A percentile compares a stretch with the other conserved stretches of the same genome.
phyloP scores from a whole-genome alignment of 2,888 invertebrate species.

The Coelinius sp. region DNA sequence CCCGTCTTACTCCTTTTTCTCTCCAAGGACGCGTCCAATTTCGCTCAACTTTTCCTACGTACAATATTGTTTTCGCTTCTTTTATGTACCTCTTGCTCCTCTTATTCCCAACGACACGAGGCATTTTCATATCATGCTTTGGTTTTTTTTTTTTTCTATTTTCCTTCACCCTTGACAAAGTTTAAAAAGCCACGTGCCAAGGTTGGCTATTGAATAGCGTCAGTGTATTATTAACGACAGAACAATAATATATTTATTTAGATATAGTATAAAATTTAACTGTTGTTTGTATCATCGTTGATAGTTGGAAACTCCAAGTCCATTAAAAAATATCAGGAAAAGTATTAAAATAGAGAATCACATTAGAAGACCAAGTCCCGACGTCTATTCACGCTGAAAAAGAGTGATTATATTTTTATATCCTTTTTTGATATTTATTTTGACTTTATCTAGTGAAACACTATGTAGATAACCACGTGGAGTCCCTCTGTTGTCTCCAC shows the following conservation, averaged over 20 bases:
- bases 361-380: background rate
- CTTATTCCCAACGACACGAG: constrained; percentile 16
- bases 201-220: constrained; percentile 45
- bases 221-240: constrained; percentile 33
- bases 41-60: constrained; percentile 14
- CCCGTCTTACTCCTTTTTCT: background rate
- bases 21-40: constrained; percentile 24
- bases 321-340: background rate
- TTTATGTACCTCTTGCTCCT: background rate
- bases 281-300: background rate
- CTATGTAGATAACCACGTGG: background rate
- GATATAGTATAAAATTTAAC: background rate
- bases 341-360: background rate
- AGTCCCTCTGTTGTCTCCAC: background rate
- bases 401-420: background rate
- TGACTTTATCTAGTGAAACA: background rate
- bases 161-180: constrained; percentile 21
- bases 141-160: constrained; percentile 39
- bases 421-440: background rate
- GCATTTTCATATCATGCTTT: constrained; percentile 34
- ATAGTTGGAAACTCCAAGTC: background rate
- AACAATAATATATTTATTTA: constrained; percentile 39
- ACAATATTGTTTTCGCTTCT: constrained; percentile 7
- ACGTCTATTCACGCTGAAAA: background rate
- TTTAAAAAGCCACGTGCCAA: constrained; percentile 55